phyloP scores from a whole-genome alignment of 2,113 vertebrate genomes.

The Nannospalax galili region DNA sequence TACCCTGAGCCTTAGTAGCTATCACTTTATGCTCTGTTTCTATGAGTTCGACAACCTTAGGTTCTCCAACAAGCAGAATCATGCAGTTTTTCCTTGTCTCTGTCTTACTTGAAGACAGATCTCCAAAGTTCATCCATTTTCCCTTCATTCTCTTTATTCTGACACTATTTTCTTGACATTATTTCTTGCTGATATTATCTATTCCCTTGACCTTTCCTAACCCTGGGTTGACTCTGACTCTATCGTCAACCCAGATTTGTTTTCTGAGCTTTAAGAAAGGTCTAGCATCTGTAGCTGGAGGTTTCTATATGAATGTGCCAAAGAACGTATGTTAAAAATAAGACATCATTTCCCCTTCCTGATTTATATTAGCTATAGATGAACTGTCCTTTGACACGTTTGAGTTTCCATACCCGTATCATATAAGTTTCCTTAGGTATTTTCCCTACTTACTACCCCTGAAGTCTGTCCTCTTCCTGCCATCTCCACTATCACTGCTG shows the following conservation, averaged over 20 bases:
- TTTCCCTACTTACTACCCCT: conserved; percentile 15
- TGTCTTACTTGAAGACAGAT: conserved; percentile 1
- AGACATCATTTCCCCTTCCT: not conserved
- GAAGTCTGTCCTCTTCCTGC: not conserved
- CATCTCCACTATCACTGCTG: not conserved
- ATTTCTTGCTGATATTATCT: not conserved
- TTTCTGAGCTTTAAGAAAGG: not conserved
- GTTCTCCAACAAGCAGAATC: not conserved
- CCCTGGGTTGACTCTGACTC: not conserved
- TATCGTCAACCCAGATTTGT: not conserved
- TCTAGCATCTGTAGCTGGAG: not conserved
- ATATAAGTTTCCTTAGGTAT: conserved; percentile 41
- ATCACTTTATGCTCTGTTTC: not conserved
- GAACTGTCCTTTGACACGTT: not conserved
- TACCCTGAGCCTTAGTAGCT: not conserved
- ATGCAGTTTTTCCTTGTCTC: not conserved
- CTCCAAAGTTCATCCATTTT: not conserved
- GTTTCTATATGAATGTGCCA: not conserved
- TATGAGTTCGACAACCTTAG: not conserved
- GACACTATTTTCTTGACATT: not conserved
- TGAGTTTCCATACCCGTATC: not conserved
- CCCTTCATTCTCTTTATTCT: conserved; percentile 34
- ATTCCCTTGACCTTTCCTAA: not conserved
- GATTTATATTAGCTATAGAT: not conserved
- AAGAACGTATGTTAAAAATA: not conserved